Percentiles rank a stretch among this genome's conserved stretches.
Evolutionary conservation across 2,113 vertebrate species (phyloP).

Genomic region (Natator depressus): DNA sequence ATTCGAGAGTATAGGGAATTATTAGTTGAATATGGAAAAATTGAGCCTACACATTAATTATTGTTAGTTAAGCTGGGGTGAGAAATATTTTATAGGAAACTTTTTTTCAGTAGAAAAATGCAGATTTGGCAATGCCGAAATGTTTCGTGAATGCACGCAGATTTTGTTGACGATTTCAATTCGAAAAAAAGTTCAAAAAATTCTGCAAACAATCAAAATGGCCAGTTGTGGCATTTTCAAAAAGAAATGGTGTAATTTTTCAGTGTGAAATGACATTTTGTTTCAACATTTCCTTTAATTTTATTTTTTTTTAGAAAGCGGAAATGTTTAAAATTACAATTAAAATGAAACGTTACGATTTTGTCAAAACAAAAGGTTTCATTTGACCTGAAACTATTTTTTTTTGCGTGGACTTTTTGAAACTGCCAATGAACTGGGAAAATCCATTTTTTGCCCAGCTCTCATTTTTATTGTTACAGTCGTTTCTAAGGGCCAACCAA

Average conservation of each 20-base stretch:
- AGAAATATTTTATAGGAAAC: background rate
- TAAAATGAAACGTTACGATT: background rate
- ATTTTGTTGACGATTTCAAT: background rate
- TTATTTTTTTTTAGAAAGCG: no score
- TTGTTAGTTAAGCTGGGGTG: background rate
- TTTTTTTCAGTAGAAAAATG: background rate
- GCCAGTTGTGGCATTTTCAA: no score
- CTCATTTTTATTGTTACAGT: no score
- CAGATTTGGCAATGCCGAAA: background rate
- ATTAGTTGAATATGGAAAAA: background rate
- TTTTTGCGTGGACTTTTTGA: background rate
- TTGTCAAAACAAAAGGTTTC: background rate
- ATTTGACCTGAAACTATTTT: no score
- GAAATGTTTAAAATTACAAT: background rate
- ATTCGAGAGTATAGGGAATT: background rate
- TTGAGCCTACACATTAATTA: background rate
- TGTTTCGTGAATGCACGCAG: background rate
- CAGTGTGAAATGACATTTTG: no score
- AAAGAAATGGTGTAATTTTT: no score
- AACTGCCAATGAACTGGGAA: background rate
- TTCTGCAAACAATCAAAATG: no score
- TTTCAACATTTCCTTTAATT: no score
- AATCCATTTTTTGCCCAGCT: background rate
- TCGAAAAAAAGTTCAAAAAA: background rate
- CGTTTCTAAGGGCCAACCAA: background rate